These are phyloP conservation scores for Hoplostethus atlanticus DNA, from an alignment of 2,797 vertebrate species.

Conservation along the genomic window DNA sequence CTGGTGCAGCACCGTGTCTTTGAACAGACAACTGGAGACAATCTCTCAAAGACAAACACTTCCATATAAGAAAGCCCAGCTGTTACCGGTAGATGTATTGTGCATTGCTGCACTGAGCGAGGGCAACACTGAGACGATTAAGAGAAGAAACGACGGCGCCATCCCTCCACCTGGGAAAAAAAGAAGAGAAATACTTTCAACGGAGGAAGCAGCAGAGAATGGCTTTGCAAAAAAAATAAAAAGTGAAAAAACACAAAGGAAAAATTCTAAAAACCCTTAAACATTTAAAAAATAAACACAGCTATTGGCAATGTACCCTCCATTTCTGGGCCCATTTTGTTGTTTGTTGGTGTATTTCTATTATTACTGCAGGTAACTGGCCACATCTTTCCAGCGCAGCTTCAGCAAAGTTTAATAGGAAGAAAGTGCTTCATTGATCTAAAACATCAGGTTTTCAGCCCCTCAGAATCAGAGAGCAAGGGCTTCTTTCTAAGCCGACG, in stretches of 20 bases:
- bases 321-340: too few species aligned
- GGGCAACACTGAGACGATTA: constrained; percentile 50
- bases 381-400: too few species aligned
- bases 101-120: constrained; percentile 62
- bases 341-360: background rate
- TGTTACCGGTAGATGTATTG: constrained; percentile 81
- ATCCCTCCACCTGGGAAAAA: constrained; percentile 73
- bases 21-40: constrained; percentile 4
- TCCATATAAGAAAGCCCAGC: constrained; percentile 14
- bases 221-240: background rate
- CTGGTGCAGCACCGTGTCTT: background rate
- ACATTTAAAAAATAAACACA: background rate
- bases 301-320: background rate
- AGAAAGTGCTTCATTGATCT: too few species aligned
- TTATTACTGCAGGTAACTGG: too few species aligned
- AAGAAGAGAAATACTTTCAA: constrained; percentile 14
- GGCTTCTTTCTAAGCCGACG: too few species aligned
- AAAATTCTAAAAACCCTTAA: too few species aligned
- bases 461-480: too few species aligned
- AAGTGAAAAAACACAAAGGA: background rate
- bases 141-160: constrained; percentile 58
- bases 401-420: too few species aligned
- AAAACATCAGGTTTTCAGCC: background rate
- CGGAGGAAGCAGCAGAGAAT: background rate
- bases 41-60: constrained; percentile 28